Base-by-base conservation (phyloP, 2,113 vertebrate species). In the Mesoclemmys tuberculata region DNA sequence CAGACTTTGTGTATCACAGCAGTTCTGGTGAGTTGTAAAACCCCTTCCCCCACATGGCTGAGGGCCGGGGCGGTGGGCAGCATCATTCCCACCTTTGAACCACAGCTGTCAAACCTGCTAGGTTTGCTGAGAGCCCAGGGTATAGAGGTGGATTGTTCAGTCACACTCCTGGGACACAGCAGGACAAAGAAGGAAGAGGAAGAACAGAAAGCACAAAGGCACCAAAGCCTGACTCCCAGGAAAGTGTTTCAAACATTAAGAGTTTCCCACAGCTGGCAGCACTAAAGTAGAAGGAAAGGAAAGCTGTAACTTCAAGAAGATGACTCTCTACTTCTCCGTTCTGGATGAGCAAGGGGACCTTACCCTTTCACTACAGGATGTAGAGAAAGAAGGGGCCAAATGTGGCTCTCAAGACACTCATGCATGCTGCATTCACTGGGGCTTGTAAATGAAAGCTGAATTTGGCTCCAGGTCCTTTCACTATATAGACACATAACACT, bases 41-140 rank as follows among this genome's bases (percentile, higher is more conserved):
- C 10, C 35, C 19, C 41, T 8, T 85, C 3, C 85, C 12, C 61
- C 2, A 1, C 0, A 0, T 56, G 38, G 9, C 8, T 80, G 1
- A n/a, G 18, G 1, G 1, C 0, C 1, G 38, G 78, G 41, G 64
- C 48, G 64, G 48, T 31, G 44, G 75, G 38, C 18, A 56, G 11
- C 16, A 0, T 0, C 8, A 38, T n/a, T 35, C 16, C 58, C 55
- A 26, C 29, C 27, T 79, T 80, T 14, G n/a, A 90, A 68, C 12
- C 46, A 8, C 78, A 83, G 41, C 26, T 22, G 18, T 54, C 78
- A 79, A 84, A 49, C 55, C 35, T 49, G 55, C 22, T 61, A 54
- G 46, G 5, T 80, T 81, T 54, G 14, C 19, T 85, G 46, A 48
- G 48, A 56, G 38, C 46, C 93, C 80, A 85, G 0, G 29, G 49